These are phyloP conservation scores for Chrysolina haemoptera DNA, from an alignment of 2,888 invertebrate species.

Conservation along the genomic window DNA sequence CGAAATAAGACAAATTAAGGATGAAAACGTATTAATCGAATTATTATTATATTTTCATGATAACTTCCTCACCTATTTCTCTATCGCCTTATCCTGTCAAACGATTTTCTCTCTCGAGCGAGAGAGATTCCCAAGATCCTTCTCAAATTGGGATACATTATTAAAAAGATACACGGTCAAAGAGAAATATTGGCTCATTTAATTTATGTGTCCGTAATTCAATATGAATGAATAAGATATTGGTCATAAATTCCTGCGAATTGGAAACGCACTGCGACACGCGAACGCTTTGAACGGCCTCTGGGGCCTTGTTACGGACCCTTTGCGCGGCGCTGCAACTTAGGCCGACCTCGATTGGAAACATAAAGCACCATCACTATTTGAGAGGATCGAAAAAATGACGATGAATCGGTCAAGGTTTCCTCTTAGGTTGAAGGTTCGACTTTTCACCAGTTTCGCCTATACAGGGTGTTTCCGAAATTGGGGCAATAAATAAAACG, in stretches of 20 bases:
- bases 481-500: no score
- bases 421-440: background rate
- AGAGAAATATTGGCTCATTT: constrained; percentile 33
- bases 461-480: no score
- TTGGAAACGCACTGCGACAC: constrained; percentile 46
- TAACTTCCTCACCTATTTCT: no score
- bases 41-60: no score
- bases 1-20: no score
- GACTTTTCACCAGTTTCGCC: no score
- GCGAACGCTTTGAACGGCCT: constrained; percentile 40
- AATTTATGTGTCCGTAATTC: constrained; percentile 48
- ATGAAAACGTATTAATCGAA: no score
- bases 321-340: background rate
- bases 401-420: background rate
- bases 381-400: background rate
- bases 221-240: constrained; percentile 47
- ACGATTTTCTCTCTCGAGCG: background rate
- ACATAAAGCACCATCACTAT: background rate
- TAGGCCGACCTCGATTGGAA: background rate
- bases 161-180: constrained; percentile 31
- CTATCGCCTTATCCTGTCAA: background rate
- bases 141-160: constrained; percentile 25
- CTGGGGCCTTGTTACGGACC: constrained; percentile 41
- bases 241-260: constrained; percentile 47
- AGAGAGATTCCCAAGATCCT: background rate